Evolutionary conservation across 2,888 invertebrate genomes (phyloP).

Genomic region (Caenorhabditis afra): DNA sequence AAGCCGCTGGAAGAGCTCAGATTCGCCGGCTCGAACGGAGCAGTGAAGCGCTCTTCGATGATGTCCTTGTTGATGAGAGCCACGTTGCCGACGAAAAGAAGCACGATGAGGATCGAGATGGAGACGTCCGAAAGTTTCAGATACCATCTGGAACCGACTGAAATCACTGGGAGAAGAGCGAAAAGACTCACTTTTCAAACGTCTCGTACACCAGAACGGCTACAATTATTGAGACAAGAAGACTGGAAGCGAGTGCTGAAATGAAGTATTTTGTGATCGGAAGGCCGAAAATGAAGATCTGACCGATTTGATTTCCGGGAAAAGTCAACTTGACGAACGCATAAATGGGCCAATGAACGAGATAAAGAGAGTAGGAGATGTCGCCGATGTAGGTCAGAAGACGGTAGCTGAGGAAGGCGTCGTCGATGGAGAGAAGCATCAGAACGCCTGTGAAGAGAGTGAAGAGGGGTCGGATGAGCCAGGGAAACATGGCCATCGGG

Average conservation of each 20-base stretch:
- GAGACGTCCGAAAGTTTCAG: slow-evolving; percentile 24
- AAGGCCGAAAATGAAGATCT: neutral
- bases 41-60: slow-evolving; percentile 20
- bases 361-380: slow-evolving; percentile 63
- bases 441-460: slow-evolving; percentile 42
- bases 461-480: slow-evolving; percentile 16
- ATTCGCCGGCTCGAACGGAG: neutral
- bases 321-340: slow-evolving; percentile 23
- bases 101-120: slow-evolving; percentile 21
- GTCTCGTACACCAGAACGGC: slow-evolving; percentile 25
- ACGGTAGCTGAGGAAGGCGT: slow-evolving; percentile 30
- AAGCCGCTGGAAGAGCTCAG: neutral
- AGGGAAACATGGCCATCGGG: slow-evolving; percentile 36
- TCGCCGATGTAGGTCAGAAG: slow-evolving; percentile 58
- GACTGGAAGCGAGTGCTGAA: slow-evolving; percentile 25
- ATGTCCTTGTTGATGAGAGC: slow-evolving; percentile 38
- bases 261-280: neutral
- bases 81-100: slow-evolving; percentile 20
- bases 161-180: neutral
- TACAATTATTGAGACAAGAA: slow-evolving; percentile 17
- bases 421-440: slow-evolving; percentile 43
- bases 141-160: slow-evolving; percentile 28
- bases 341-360: slow-evolving; percentile 62
- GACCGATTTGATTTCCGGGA: slow-evolving; percentile 24
- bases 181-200: slow-evolving; percentile 25